Evolutionary conservation across 35 echinoderm and acorn worm genomes (phyloP).

Genomic region (Apostichopus californicus): DNA sequence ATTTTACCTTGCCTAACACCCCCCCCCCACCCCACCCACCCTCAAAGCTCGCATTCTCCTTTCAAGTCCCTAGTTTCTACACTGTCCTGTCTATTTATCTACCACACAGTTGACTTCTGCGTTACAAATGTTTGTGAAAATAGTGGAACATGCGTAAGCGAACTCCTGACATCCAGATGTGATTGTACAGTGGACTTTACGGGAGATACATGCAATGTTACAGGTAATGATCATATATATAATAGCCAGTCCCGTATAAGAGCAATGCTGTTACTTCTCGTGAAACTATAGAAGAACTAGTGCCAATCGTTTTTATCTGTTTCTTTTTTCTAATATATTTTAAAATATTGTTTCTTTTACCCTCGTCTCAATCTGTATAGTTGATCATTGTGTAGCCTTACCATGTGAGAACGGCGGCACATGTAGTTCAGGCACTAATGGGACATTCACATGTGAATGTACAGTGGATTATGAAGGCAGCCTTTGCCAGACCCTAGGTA

Average conservation of each 20-base stretch:
- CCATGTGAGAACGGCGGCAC: conserved; percentile 27
- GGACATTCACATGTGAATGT: conserved; percentile 18
- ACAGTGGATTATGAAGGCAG: background rate
- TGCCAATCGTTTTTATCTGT: too few relatives aligned
- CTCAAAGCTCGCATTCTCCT: background rate
- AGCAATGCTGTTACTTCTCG: too few relatives aligned
- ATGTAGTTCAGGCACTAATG: background rate
- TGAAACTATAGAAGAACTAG: too few relatives aligned
- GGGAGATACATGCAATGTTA: background rate
- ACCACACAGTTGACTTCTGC: background rate
- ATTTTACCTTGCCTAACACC: too few relatives aligned
- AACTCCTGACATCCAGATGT: background rate
- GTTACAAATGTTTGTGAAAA: background rate
- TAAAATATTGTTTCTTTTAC: too few relatives aligned
- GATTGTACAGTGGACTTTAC: conserved; percentile 38
- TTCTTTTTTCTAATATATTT: too few relatives aligned
- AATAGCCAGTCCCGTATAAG: too few relatives aligned
- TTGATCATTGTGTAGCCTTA: background rate
- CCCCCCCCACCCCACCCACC: too few relatives aligned
- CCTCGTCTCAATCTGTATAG: background rate
- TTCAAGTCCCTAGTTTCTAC: background rate
- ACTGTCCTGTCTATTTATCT: too few relatives aligned
- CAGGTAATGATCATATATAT: background rate
- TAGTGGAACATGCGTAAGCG: conserved; percentile 4
- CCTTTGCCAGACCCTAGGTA: conserved; percentile 6